phyloP scores from a whole-genome alignment of 2,797 vertebrate genomes.

The Pempheris klunzingeri region DNA sequence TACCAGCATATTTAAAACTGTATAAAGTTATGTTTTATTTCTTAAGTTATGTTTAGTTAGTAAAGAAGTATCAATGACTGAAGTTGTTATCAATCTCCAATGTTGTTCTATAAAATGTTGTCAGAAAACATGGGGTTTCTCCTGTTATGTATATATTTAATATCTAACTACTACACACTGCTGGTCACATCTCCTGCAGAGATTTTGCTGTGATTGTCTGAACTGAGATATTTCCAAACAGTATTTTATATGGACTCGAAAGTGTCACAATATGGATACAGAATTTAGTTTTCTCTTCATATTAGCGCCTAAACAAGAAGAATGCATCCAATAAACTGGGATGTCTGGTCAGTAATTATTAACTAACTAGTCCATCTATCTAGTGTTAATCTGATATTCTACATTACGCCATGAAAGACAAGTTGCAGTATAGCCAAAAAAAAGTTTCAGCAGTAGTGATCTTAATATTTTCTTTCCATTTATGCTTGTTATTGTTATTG shows the following conservation, averaged over 20 bases:
- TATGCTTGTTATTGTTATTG: not conserved
- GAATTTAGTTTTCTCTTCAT: accelerated
- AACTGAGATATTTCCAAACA: not conserved
- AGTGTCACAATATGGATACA: not conserved
- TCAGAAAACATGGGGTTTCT: slow-evolving; percentile 49
- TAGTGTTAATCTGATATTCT: not conserved
- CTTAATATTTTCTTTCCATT: not conserved
- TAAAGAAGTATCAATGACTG: slow-evolving; percentile 85
- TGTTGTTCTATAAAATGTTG: slow-evolving; percentile 74
- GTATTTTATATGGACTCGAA: not conserved
- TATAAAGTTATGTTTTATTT: slow-evolving; percentile 86
- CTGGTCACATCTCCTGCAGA: not conserved
- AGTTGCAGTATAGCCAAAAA: not conserved
- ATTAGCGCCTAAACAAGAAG: not conserved
- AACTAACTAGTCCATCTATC: not conserved
- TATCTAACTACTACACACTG: not conserved
- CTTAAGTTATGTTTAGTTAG: slow-evolving; percentile 89
- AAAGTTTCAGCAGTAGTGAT: not conserved
- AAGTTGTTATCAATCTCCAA: slow-evolving; percentile 77
- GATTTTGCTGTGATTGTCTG: not conserved
- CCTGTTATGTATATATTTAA: not conserved
- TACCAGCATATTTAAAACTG: slow-evolving; percentile 89
- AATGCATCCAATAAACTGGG: not conserved
- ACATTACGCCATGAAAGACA: not conserved
- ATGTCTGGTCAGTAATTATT: not conserved